Evolutionary conservation across 2,113 vertebrate species (phyloP).

Genomic region (Aix galericulata): DNA sequence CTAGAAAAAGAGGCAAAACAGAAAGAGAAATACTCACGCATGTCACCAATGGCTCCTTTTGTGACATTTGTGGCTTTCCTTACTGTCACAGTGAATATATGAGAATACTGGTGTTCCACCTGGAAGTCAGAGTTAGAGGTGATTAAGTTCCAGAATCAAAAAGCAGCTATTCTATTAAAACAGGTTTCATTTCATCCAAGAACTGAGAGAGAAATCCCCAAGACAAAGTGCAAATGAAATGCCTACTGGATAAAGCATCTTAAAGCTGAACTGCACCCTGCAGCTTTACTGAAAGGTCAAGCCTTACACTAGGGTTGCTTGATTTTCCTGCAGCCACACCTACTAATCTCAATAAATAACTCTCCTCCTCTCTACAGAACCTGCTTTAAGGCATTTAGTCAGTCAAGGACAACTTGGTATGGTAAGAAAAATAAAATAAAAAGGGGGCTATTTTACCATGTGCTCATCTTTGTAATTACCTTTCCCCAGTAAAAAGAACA

Average conservation of each 20-base stretch:
- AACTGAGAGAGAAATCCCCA: neutral
- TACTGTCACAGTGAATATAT: slow-evolving; percentile 89
- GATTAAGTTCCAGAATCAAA: slow-evolving; percentile 5
- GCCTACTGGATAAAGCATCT: slow-evolving; percentile 76
- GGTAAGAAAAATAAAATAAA: neutral
- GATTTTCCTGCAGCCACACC: slow-evolving; percentile 50
- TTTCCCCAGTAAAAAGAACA: neutral
- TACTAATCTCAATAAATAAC: slow-evolving; percentile 62
- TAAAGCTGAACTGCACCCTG: slow-evolving; percentile 19
- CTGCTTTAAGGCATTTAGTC: slow-evolving; percentile 40
- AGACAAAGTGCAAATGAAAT: slow-evolving; percentile 24
- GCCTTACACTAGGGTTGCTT: neutral
- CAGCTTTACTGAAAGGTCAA: slow-evolving; percentile 52
- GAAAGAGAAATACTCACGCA: slow-evolving; percentile 84
- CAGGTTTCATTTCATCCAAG: neutral
- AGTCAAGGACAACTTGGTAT: neutral
- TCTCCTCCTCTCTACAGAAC: slow-evolving; percentile 43
- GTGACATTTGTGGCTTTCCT: slow-evolving; percentile 90
- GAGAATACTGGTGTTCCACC: slow-evolving; percentile 97
- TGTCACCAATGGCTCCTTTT: slow-evolving; percentile 93
- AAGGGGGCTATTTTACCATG: neutral
- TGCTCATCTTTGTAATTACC: neutral
- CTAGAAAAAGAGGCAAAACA: neutral
- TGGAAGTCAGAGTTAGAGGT: slow-evolving; percentile 68
- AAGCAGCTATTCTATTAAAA: neutral